These are phyloP conservation scores for Orchesellides sinensis DNA, from an alignment of 2,888 invertebrate species.

Conservation along the genomic window DNA sequence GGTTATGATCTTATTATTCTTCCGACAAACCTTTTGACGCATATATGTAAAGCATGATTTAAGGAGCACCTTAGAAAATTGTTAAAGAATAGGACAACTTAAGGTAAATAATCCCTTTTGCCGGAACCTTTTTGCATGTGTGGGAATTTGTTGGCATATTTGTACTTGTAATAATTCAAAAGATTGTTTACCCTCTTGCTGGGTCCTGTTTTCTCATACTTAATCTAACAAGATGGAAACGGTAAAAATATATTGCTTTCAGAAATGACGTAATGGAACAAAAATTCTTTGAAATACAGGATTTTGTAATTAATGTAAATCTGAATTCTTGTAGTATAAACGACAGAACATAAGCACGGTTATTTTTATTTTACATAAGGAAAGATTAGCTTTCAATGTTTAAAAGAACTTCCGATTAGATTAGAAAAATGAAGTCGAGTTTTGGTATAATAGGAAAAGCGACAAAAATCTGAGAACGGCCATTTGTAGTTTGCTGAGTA, in stretches of 20 bases:
- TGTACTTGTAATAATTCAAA: background rate
- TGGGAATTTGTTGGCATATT: conserved; percentile 52
- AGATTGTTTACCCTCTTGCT: conserved; percentile 1
- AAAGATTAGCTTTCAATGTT: too few species aligned
- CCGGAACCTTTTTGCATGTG: conserved; percentile 47
- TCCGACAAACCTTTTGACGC: too few species aligned
- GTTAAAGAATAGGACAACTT: conserved; percentile 51
- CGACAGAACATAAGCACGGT: too few species aligned
- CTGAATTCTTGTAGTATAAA: conserved; percentile 24
- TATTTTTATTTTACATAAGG: too few species aligned
- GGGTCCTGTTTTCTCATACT: conserved; percentile 20
- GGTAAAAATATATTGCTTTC: background rate
- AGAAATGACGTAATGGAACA: background rate
- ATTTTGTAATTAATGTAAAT: conserved; percentile 38
- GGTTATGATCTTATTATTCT: conserved; percentile 5
- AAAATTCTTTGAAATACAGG: background rate
- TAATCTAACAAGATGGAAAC: background rate
- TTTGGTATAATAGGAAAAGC: conserved; percentile 44
- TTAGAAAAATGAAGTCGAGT: conserved; percentile 30
- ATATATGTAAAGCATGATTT: too few species aligned
- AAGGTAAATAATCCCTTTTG: conserved; percentile 64
- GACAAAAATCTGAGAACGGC: conserved; percentile 39
- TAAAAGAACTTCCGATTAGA: conserved; percentile 32
- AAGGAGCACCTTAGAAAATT: conserved; percentile 54
- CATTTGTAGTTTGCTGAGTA: background rate